Conservation (phyloP, 2,888 invertebrate species). For the Ellobium chinense region DNA sequence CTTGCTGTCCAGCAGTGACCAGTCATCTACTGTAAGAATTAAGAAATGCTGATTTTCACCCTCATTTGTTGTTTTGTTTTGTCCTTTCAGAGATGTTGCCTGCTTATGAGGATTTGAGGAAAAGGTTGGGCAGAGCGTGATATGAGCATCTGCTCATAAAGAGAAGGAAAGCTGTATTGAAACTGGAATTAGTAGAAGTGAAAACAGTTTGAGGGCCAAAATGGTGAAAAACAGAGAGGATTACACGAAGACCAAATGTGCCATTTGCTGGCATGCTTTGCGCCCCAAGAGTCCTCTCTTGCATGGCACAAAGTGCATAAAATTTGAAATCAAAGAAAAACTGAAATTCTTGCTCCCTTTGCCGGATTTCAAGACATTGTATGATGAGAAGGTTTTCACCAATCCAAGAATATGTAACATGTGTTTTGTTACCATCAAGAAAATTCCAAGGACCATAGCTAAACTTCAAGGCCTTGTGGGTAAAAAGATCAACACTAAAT, state of each 20-base stretch:
- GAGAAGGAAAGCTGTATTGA: too few relatives aligned
- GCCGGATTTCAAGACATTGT: conserved; percentile 26
- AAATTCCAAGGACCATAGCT: conserved; percentile 24
- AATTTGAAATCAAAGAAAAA: conserved; percentile 27
- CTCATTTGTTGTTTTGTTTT: too few relatives aligned
- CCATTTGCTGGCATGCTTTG: conserved; percentile 30
- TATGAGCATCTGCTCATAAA: too few relatives aligned
- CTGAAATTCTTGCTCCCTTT: conserved; percentile 27
- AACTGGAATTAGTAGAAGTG: background rate
- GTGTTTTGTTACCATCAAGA: conserved; percentile 31
- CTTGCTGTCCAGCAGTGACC: too few relatives aligned
- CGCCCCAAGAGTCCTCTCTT: conserved; percentile 31
- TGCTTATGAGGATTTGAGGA: too few relatives aligned
- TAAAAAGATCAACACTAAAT: conserved; percentile 32
- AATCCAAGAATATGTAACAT: conserved; percentile 34
- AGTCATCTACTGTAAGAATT: too few relatives aligned
- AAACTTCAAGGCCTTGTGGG: conserved; percentile 21
- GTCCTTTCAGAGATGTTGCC: too few relatives aligned
- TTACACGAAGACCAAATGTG: conserved; percentile 2
- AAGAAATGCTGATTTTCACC: too few relatives aligned
- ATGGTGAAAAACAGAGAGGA: conserved; percentile 20
- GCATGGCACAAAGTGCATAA: conserved; percentile 24
- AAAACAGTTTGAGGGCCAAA: background rate
- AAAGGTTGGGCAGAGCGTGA: too few relatives aligned
- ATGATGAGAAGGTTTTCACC: conserved; percentile 21